These are phyloP conservation scores for Parnassius apollo DNA, from an alignment of 2,888 invertebrate genomes.

Conservation along the genomic window DNA sequence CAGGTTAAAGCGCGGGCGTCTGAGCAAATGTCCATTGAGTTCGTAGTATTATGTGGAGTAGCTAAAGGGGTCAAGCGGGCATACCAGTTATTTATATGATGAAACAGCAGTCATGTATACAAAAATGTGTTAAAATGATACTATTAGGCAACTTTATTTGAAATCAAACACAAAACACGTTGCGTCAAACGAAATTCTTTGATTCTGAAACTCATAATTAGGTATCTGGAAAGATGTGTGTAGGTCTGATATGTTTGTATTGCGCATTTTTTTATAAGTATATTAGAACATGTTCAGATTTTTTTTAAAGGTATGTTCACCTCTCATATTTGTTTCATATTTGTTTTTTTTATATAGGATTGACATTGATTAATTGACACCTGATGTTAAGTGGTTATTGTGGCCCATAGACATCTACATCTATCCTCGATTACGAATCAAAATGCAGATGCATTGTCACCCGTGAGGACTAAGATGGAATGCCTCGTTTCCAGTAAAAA, in stretches of 20 bases:
- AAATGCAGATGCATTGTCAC: no score
- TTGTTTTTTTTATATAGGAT: no score
- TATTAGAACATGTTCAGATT: slow-evolving; percentile 7
- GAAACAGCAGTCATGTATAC: slow-evolving; percentile 14
- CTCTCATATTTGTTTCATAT: neutral
- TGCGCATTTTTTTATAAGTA: slow-evolving; percentile 11
- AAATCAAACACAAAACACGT: slow-evolving; percentile 22
- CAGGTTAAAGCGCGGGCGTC: slow-evolving; percentile 1
- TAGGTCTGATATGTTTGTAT: slow-evolving; percentile 5
- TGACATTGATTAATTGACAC: no score
- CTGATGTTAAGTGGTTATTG: no score
- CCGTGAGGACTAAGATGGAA: no score
- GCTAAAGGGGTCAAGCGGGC: slow-evolving; percentile 26
- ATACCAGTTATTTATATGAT: slow-evolving; percentile 30
- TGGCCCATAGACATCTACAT: no score
- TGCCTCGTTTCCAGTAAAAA: no score
- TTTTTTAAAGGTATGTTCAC: neutral
- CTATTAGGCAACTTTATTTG: slow-evolving; percentile 33
- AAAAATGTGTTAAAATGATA: slow-evolving; percentile 20
- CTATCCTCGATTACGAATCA: no score
- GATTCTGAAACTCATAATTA: slow-evolving; percentile 14
- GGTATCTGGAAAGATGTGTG: slow-evolving; percentile 9
- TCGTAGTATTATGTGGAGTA: slow-evolving; percentile 6
- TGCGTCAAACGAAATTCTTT: slow-evolving; percentile 14
- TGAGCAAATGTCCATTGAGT: slow-evolving; percentile 6